Percentiles rank a stretch among this genome's conserved stretches.
These are phyloP conservation scores for Phylloscopus trochiloides DNA, from an alignment of 2,113 vertebrate genomes.

Conservation along the genomic window DNA sequence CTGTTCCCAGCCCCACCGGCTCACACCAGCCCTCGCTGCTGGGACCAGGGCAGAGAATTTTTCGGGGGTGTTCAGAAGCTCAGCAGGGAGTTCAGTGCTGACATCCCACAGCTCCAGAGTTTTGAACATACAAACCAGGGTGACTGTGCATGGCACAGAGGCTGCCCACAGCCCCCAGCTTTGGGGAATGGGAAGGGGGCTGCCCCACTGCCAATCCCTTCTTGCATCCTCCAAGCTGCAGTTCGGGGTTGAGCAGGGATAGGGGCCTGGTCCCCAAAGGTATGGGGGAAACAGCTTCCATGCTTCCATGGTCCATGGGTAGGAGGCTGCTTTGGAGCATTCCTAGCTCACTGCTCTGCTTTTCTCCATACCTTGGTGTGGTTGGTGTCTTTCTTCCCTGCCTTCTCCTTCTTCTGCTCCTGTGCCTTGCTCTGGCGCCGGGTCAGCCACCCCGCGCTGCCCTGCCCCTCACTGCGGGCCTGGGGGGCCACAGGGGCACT, in stretches of 20 bases:
- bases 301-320: background rate
- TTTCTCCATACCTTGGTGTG: constrained; percentile 29
- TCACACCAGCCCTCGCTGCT: background rate
- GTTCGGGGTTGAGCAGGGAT: background rate
- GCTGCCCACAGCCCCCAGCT: background rate
- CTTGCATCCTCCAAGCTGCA: background rate
- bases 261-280: background rate
- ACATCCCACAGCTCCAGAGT: background rate
- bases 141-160: background rate
- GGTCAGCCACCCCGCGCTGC: background rate
- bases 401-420: constrained; percentile 22
- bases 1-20: background rate
- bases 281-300: background rate
- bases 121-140: background rate
- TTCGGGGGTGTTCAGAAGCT: background rate
- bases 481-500: background rate
- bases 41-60: rapidly evolving
- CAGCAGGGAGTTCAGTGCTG: background rate
- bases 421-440: background rate
- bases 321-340: background rate
- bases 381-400: background rate
- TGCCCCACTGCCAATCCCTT: background rate
- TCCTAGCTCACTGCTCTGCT: background rate
- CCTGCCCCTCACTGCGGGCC: background rate
- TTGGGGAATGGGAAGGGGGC: background rate